A percentile compares a stretch with the other conserved stretches of the same genome.
Evolutionary conservation across 2,797 vertebrate species (phyloP).

Genomic region (Hoplostethus atlanticus): DNA sequence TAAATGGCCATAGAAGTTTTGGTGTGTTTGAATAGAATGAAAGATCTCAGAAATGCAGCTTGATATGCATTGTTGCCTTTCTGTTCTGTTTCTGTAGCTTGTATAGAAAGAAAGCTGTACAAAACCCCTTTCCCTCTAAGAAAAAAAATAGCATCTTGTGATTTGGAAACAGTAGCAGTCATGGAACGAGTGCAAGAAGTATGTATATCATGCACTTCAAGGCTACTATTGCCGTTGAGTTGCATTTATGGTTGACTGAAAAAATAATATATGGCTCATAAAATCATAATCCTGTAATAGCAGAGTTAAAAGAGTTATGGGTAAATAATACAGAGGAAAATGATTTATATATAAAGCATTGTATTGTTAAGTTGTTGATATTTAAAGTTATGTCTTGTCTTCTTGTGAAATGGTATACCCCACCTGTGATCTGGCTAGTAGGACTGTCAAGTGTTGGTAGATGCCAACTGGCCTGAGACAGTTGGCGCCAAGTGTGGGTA

Average conservation of each 20-base stretch:
- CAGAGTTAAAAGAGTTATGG: background rate
- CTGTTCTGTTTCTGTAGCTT: background rate
- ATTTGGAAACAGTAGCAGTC: no score
- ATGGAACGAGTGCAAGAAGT: background rate
- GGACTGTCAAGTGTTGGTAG: slow-evolving; percentile 63
- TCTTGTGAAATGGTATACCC: slow-evolving; percentile 34
- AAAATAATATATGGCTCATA: background rate
- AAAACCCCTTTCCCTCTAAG: no score
- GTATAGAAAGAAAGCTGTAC: no score
- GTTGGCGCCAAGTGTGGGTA: slow-evolving; percentile 49
- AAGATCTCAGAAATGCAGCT: background rate
- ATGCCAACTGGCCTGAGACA: slow-evolving; percentile 67
- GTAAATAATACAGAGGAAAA: background rate
- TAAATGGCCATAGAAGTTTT: slow-evolving; percentile 3
- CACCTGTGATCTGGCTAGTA: slow-evolving; percentile 48
- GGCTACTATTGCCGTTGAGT: background rate
- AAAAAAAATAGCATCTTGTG: no score
- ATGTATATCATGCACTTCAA: background rate
- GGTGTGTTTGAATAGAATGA: background rate
- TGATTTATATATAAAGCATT: background rate
- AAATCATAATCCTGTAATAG: background rate
- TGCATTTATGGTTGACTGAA: background rate
- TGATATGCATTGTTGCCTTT: background rate
- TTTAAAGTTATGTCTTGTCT: slow-evolving; percentile 21
- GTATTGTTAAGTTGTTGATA: background rate